phyloP scores from a whole-genome alignment of 2,888 invertebrate species.

The Drosophila melanocephala region DNA sequence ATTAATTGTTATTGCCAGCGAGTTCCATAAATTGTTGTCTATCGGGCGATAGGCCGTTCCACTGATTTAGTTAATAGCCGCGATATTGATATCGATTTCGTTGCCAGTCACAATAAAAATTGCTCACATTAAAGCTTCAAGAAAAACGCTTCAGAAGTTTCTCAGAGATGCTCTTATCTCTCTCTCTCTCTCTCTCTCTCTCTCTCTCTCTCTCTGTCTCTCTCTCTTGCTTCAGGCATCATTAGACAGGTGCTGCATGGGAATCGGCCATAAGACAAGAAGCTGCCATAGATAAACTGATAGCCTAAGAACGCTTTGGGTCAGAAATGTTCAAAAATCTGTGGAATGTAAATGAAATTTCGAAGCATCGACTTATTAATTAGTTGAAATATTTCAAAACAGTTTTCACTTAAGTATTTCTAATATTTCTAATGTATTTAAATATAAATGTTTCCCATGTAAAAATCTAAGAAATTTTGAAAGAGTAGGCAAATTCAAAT shows the following conservation, averaged over 20 bases:
- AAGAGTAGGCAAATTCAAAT: not conserved
- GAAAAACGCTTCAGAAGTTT: not conserved
- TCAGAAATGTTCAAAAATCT: slow-evolving; percentile 1
- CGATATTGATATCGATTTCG: slow-evolving; percentile 74
- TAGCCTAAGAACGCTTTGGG: slow-evolving; percentile 1
- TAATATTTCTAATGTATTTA: not conserved
- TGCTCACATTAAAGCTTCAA: slow-evolving; percentile 66
- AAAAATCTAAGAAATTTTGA: not conserved
- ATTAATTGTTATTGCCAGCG: slow-evolving; percentile 82
- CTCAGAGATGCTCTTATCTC: not conserved
- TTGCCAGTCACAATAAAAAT: slow-evolving; percentile 69
- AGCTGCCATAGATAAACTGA: slow-evolving; percentile 40
- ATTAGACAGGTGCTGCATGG: slow-evolving; percentile 34
- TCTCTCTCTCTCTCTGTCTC: not conserved
- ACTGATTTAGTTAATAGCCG: slow-evolving; percentile 78
- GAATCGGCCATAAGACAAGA: slow-evolving; percentile 37
- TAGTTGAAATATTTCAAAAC: slow-evolving; percentile 2
- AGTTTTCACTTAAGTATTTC: not conserved
- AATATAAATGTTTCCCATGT: not conserved
- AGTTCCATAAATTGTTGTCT: slow-evolving; percentile 75
- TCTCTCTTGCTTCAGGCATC: slow-evolving; percentile 21
- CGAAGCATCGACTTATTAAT: slow-evolving; percentile 15
- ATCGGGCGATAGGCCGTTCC: slow-evolving; percentile 64
- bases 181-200: too few relatives aligned
- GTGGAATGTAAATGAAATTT: slow-evolving; percentile 11